Conservation (phyloP, 1,140 invertebrate species). For the Lepidurus arcticus region DNA sequence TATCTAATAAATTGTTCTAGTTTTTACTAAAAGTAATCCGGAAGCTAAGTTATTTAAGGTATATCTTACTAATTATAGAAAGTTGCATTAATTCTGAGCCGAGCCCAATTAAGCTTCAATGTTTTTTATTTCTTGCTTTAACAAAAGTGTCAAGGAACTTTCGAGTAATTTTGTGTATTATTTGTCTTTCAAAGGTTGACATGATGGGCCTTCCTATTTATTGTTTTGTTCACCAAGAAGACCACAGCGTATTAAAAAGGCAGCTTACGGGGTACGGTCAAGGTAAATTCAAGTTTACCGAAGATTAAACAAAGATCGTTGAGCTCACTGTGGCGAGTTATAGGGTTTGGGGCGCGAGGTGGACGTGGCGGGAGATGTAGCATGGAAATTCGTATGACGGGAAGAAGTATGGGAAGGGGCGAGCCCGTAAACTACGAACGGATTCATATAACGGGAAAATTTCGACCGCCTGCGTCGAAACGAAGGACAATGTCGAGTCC, state of each 20-base stretch:
- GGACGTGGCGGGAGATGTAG: conserved; percentile 43
- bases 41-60: not conserved
- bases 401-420: conserved; percentile 55
- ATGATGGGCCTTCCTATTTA: conserved; percentile 76
- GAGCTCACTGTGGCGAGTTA: not conserved
- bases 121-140: too few relatives aligned
- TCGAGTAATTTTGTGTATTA: conserved; percentile 26
- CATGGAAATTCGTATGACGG: conserved; percentile 59
- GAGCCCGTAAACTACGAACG: conserved; percentile 60
- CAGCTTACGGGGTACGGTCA: conserved; percentile 54
- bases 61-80: not conserved
- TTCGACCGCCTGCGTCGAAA: conserved; percentile 40
- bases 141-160: conserved; percentile 7
- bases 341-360: conserved; percentile 28
- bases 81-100: too few relatives aligned
- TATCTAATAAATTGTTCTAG: too few relatives aligned
- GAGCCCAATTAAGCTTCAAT: too few relatives aligned
- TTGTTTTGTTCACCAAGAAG: conserved; percentile 68
- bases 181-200: conserved; percentile 59
- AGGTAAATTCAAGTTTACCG: conserved; percentile 11
- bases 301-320: not conserved
- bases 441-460: conserved; percentile 53
- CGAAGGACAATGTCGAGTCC: not conserved
- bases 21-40: not conserved
- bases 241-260: conserved; percentile 62